Percentiles rank a stretch among this genome's conserved stretches.
phyloP scores from a whole-genome alignment of 2,113 vertebrate genomes.

The Mormoops blainvillei region DNA sequence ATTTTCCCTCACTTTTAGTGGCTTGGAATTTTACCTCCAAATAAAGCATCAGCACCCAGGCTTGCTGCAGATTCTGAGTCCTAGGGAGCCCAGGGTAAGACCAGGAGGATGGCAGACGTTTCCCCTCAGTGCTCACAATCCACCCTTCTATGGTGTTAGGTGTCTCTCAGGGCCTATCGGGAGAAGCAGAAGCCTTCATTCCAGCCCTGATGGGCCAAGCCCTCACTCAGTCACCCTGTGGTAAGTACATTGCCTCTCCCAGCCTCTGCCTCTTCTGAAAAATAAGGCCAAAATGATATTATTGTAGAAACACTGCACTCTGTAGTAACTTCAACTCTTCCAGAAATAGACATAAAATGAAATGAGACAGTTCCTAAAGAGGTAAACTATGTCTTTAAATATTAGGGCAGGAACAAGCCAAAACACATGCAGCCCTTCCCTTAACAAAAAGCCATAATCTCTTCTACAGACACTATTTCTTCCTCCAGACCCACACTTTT shows the following conservation, averaged over 20 bases:
- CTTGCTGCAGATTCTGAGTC: neutral
- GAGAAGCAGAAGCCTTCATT: neutral
- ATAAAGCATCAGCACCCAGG: neutral
- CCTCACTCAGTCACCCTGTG: neutral
- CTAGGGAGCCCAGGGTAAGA: neutral
- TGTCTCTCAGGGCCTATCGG: neutral
- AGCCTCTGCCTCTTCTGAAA: neutral
- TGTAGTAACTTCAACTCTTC: neutral
- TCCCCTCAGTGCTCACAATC: neutral
- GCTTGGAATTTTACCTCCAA: neutral
- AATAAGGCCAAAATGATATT: neutral
- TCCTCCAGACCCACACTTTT: neutral
- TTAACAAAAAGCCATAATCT: neutral
- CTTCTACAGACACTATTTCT: neutral
- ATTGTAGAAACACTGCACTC: neutral
- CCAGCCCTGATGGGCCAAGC: neutral
- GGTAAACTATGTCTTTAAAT: neutral
- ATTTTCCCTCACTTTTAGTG: neutral
- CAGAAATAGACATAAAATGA: neutral
- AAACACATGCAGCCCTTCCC: neutral
- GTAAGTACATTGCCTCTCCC: neutral
- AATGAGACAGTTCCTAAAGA: neutral
- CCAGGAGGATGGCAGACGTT: neutral
- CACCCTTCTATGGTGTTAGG: fast-evolving
- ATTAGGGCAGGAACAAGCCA: neutral